These are phyloP conservation scores for Cyclina sinensis DNA, from an alignment of 1,140 invertebrate species.

Conservation along the genomic window DNA sequence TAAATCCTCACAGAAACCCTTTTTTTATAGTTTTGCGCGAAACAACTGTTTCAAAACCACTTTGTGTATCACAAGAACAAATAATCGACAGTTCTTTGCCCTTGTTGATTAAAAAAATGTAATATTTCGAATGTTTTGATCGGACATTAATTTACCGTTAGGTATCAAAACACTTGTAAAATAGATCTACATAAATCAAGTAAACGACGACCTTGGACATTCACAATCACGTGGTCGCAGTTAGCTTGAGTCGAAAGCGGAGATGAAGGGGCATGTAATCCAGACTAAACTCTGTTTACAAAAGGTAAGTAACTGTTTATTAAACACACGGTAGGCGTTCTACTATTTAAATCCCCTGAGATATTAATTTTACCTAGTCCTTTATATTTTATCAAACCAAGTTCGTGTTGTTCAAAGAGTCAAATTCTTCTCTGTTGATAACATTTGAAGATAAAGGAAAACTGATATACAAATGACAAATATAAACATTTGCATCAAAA, in stretches of 20 bases:
- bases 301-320: not conserved
- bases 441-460: slow-evolving; percentile 1
- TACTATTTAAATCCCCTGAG: slow-evolving; percentile 1
- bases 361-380: not conserved
- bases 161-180: not conserved
- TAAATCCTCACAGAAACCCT: no score
- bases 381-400: not conserved
- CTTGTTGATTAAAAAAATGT: no score
- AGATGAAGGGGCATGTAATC: no score
- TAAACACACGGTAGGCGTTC: not conserved
- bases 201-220: not conserved
- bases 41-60: no score
- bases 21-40: no score
- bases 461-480: slow-evolving; percentile 2
- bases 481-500: not conserved
- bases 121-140: no score
- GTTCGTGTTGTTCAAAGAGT: slow-evolving; percentile 23
- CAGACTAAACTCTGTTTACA: not conserved
- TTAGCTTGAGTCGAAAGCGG: no score
- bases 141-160: no score
- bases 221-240: not conserved
- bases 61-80: no score
- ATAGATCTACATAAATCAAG: not conserved
- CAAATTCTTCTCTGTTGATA: not conserved
- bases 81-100: no score